Evolutionary conservation across 2,797 vertebrate genomes (phyloP).

Genomic region (Xenopus petersii): DNA sequence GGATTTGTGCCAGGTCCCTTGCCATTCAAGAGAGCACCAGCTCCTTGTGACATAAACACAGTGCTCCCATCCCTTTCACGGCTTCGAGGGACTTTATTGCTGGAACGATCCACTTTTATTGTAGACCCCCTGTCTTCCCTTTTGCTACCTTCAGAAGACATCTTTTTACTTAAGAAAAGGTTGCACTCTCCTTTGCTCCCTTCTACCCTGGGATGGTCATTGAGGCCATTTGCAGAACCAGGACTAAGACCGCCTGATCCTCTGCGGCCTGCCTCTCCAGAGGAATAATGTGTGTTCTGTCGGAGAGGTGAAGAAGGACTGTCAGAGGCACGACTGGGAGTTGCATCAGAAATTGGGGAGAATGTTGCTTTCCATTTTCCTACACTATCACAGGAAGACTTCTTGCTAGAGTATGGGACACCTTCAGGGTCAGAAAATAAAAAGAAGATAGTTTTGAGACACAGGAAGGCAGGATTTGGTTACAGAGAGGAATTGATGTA

Average conservation of each 20-base stretch:
- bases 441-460: neutral
- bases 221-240: constrained; percentile 15
- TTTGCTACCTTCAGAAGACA: constrained; percentile 57
- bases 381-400: constrained; percentile 67
- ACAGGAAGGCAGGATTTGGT: neutral
- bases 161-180: constrained; percentile 68
- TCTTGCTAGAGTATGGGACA: constrained; percentile 22
- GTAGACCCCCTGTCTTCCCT: constrained; percentile 58
- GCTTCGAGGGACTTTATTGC: constrained; percentile 68
- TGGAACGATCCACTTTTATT: constrained; percentile 59
- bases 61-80: constrained; percentile 77
- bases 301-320: constrained; percentile 64
- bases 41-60: constrained; percentile 89
- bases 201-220: constrained; percentile 20
- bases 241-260: constrained; percentile 29
- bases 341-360: constrained; percentile 89
- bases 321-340: constrained; percentile 70
- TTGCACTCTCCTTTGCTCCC: constrained; percentile 56
- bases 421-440: neutral
- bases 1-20: constrained; percentile 69
- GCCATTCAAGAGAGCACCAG: constrained; percentile 78
- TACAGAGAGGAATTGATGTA: neutral
- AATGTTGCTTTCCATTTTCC: constrained; percentile 97
- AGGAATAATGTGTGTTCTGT: constrained; percentile 79
- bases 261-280: constrained; percentile 44